Evolutionary conservation across 2,888 invertebrate genomes (phyloP).

Genomic region (Punctoribates punctum): DNA sequence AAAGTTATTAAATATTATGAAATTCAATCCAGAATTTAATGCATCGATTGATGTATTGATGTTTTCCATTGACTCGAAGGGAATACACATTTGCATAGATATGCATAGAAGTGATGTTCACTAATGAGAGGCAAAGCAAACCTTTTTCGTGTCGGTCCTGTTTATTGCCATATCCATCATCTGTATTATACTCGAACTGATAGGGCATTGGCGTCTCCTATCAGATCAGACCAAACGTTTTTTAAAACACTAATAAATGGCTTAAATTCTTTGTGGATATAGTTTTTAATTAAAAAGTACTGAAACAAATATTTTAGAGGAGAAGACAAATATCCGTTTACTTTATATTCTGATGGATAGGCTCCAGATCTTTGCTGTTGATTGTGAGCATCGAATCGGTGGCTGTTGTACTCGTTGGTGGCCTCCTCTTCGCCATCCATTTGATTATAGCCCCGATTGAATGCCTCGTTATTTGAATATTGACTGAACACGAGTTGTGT

Average conservation of each 20-base stretch:
- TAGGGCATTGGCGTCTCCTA: constrained; percentile 41
- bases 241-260: neutral
- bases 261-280: neutral
- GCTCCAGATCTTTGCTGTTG: neutral
- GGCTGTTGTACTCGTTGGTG: neutral
- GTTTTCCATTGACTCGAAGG: neutral
- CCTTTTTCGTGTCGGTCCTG: constrained; percentile 38
- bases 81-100: neutral
- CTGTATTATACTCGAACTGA: constrained; percentile 31
- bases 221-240: neutral
- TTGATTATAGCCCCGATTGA: neutral
- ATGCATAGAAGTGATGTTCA: neutral
- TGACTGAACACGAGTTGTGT: neutral
- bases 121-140: neutral
- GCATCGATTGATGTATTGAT: neutral
- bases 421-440: neutral
- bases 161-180: constrained; percentile 37
- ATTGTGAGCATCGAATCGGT: neutral
- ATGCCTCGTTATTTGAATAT: neutral
- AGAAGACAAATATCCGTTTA: neutral
- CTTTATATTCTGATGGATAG: constrained; percentile 20
- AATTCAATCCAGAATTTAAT: too few species aligned
- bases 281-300: neutral
- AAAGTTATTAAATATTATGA: too few species aligned
- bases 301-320: too few species aligned